Base-by-base conservation (phyloP, 2,113 vertebrate species). In the Addax nasomaculatus region DNA sequence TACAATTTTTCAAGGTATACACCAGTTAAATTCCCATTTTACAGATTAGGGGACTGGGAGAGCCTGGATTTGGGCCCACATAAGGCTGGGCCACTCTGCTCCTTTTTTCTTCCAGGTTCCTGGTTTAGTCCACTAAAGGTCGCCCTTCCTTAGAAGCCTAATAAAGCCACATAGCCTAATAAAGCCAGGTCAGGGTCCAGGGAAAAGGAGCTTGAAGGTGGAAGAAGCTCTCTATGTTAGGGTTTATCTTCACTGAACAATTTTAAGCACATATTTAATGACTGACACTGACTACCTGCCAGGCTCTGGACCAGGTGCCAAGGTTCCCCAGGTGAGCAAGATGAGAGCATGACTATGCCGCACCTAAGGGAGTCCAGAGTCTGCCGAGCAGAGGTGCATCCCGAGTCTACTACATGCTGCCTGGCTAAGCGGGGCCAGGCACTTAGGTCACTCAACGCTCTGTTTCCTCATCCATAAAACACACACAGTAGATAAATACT, bases 321-420 rank as follows among this genome's bases (percentile, higher is more conserved):
- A 27, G 47, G 21, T 57, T 17, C 36, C 49, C 23, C 7, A 25
- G 70, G 4, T 25, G 23, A 81, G 16, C 3, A 10, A 58, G 47
- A n/a, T 6, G 4, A 51, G 7, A 4, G 15, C 6, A 10, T 2
- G 1, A 6, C 23, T 27, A 6, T 0, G 3, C 29, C 57, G 6
- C 0, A 1, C 23, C 5, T 23, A 1, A 27, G 73, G 43, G 19
- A 7, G 33, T 62, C 30, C 49, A 30, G 13, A 87, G 5, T 36
- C 17, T 25, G 36, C 36, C 3, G n/a, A n/a, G 43, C 7, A 4
- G 25, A 30, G 21, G 7, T 16, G 53, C 49, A 83, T 49, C n/a
- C 55, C 16, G 10, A 11, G 29, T 43, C 64, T 27, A 25, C 1
- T 21, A 9, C 30, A 1, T 36, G 33, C 47, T 27, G 2, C 78